Conservation (phyloP, 2,113 vertebrate genomes). For the Corythornis cristatus region DNA sequence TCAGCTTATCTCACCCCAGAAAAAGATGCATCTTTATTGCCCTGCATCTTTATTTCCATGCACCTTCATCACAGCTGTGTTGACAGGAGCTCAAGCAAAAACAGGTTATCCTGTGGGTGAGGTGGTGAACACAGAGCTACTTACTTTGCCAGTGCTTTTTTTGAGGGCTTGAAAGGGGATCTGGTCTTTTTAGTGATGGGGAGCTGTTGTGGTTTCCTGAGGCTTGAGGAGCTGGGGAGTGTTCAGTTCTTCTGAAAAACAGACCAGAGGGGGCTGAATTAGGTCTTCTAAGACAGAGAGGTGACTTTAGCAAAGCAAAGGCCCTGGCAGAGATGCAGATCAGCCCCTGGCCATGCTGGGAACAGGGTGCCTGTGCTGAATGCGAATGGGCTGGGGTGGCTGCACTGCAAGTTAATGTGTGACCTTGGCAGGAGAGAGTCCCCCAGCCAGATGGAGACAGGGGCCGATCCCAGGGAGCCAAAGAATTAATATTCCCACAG, state of each 20-base stretch:
- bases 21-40: neutral
- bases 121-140: neutral
- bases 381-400: neutral
- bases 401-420: constrained; percentile 23
- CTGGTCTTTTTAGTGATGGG: neutral
- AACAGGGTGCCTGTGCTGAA: neutral
- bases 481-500: neutral
- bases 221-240: neutral
- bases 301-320: neutral
- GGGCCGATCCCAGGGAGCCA: neutral
- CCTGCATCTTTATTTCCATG: neutral
- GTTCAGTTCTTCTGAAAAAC: neutral
- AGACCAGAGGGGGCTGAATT: neutral
- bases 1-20: neutral
- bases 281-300: neutral
- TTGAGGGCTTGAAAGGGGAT: neutral
- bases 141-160: neutral
- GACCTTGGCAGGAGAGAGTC: constrained; percentile 12
- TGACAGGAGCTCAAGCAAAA: neutral
- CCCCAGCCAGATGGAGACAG: neutral
- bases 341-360: neutral
- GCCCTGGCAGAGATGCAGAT: neutral
- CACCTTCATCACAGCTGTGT: constrained; percentile 33
- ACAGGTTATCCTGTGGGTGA: constrained; percentile 35
- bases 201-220: neutral